Base-by-base conservation (phyloP, 2,797 vertebrate species). In the Siniperca obscura region DNA sequence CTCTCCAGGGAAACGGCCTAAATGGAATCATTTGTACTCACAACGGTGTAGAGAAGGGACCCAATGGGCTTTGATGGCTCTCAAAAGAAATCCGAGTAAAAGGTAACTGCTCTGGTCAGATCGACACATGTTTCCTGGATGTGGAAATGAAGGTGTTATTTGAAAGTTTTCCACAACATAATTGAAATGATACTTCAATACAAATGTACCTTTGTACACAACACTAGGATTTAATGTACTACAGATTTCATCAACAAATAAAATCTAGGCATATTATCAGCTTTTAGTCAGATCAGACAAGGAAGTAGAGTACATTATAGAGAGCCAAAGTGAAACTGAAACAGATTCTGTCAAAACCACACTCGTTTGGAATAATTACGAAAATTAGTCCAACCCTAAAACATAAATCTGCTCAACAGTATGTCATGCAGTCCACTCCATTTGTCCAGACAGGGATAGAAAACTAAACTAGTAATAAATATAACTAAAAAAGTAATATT, bases 1-100 rank as follows among this genome's bases (percentile, higher is more conserved):
- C 60, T 81, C 86, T 85, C 86, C 48, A 72, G 87, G 76, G 86
- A 89, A 83, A 82, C 38, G 56, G 42, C 62, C 83, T 82, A 85
- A 89, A 92, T 91, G 69, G 84, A 62, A 88, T 85, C 86, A 79
- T 78, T 86, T 86, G 73, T 68, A 85, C 69, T 57, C 70, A 77
- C 70, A 80, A 11, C 36, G 61, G 78, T 34, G 46, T 71, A 61
- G 48, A 67, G 74, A 40, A 50, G n/a, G 13, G 53, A 82, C 74
- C 64, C 76, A 40, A 17, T 14, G 67, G 74, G 61, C 76, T 86
- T 84, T 76, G 27, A 71, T 70, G 61, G 70, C 76, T 78, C 52
- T 66, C 30, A 52, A 79, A 79, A 82, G n/a, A 64, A 84, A 84
- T 57, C 55, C 0, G 7, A 76, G 67, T 46, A 38, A 48, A 55